Evolutionary conservation across 2,888 invertebrate genomes (phyloP).

Genomic region (Drosophila maculinotata): DNA sequence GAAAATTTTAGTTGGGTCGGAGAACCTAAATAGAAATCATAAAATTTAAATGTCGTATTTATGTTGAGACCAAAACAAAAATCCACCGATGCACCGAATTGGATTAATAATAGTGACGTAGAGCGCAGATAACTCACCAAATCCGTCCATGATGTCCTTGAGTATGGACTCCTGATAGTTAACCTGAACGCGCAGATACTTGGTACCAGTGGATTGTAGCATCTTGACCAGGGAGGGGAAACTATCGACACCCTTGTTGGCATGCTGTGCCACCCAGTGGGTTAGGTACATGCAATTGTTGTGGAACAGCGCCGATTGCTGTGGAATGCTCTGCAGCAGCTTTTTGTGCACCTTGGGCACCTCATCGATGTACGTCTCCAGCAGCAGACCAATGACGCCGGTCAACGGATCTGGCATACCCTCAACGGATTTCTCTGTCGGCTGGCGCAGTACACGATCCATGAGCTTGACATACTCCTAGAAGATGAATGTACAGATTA

Average conservation of each 20-base stretch:
- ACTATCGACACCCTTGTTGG: constrained; percentile 85
- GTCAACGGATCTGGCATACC: constrained; percentile 61
- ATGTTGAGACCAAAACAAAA: too few relatives aligned
- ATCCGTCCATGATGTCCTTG: constrained; percentile 90
- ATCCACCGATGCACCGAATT: too few relatives aligned
- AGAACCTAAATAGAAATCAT: too few relatives aligned
- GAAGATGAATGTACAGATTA: neutral
- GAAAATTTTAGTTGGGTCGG: too few relatives aligned
- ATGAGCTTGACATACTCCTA: constrained; percentile 82
- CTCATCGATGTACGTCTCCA: constrained; percentile 91
- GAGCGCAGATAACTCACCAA: constrained; percentile 87
- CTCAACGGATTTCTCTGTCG: constrained; percentile 36
- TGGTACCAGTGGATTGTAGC: constrained; percentile 89
- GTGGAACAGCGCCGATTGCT: constrained; percentile 93
- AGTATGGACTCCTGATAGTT: constrained; percentile 91
- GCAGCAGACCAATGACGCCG: constrained; percentile 85
- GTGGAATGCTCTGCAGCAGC: constrained; percentile 93
- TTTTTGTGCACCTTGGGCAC: constrained; percentile 93
- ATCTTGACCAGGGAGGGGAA: constrained; percentile 89
- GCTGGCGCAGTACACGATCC: constrained; percentile 82
- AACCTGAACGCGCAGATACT: constrained; percentile 90
- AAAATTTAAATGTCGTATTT: too few relatives aligned
- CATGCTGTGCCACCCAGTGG: constrained; percentile 89
- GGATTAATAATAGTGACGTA: too few relatives aligned
- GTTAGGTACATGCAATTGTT: constrained; percentile 96